Conservation (phyloP, 2,888 invertebrate species). For the Noctua comes region DNA sequence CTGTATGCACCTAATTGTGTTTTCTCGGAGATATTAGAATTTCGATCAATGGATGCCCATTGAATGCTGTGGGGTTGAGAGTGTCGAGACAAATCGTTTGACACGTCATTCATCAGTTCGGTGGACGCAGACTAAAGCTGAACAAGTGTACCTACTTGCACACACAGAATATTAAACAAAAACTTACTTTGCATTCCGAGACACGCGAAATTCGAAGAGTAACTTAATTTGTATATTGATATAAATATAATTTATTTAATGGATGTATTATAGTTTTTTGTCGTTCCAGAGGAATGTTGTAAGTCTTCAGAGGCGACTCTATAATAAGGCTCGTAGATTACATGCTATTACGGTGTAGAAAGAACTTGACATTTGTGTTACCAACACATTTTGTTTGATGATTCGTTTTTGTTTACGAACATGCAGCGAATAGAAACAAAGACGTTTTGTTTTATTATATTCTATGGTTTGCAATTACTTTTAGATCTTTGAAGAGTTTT, state of each 20-base stretch:
- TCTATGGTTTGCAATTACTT: not conserved
- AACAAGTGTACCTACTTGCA: constrained; percentile 28
- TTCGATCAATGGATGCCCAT: constrained; percentile 9
- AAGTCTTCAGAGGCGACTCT: constrained; percentile 37
- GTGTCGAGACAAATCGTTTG: constrained; percentile 29
- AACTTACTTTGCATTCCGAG: constrained; percentile 48
- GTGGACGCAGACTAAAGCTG: constrained; percentile 18
- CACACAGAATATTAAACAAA: constrained; percentile 55
- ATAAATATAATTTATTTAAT: constrained; percentile 32
- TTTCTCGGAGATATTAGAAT: constrained; percentile 4
- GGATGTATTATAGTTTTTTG: constrained; percentile 42
- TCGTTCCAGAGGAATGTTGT: constrained; percentile 45
- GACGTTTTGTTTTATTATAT: constrained; percentile 9
- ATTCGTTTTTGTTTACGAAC: constrained; percentile 27
- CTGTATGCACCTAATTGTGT: constrained; percentile 8
- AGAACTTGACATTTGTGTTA: constrained; percentile 48
- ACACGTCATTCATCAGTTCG: constrained; percentile 43
- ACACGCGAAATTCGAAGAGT: constrained; percentile 33
- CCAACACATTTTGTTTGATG: constrained; percentile 36
- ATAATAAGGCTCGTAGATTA: constrained; percentile 54
- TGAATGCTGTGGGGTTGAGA: constrained; percentile 15
- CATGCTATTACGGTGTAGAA: constrained; percentile 47
- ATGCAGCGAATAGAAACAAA: constrained; percentile 20
- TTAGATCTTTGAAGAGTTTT: constrained; percentile 12
- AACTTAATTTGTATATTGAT: constrained; percentile 40